Evolutionary conservation across 2,888 invertebrate genomes (phyloP).

Genomic region (Pristionchus japonicus): DNA sequence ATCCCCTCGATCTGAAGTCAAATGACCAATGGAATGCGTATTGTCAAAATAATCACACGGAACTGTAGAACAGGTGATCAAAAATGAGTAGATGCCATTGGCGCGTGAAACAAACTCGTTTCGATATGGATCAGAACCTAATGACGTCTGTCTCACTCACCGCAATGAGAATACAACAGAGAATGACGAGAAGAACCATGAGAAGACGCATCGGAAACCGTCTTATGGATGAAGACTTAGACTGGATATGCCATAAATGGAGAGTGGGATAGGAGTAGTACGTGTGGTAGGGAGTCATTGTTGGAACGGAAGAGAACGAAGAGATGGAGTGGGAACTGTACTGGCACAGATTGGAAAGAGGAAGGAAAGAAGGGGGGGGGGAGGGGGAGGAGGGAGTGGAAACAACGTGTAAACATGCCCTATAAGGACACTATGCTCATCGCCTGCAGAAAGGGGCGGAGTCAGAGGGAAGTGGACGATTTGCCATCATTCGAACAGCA

Average conservation of each 20-base stretch:
- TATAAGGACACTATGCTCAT: neutral
- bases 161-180: neutral
- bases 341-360: neutral
- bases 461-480: neutral
- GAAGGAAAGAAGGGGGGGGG: neutral
- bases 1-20: neutral
- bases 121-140: neutral
- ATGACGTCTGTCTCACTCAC: neutral
- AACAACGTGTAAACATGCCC: conserved; percentile 26
- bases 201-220: neutral
- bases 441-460: neutral
- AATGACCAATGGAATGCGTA: too few species aligned
- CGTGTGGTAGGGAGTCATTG: neutral
- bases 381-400: neutral
- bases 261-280: neutral
- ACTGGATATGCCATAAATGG: neutral
- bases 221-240: neutral
- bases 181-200: neutral
- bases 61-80: too few species aligned
- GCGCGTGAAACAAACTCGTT: neutral
- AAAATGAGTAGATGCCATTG: too few species aligned
- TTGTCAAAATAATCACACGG: too few species aligned
- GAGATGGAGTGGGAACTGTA: neutral
- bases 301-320: neutral
- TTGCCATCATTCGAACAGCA: neutral